A percentile compares a stretch with the other conserved stretches of the same genome.
These are phyloP conservation scores for Ibidorhyncha struthersii DNA, from an alignment of 2,113 vertebrate genomes.

Conservation along the genomic window DNA sequence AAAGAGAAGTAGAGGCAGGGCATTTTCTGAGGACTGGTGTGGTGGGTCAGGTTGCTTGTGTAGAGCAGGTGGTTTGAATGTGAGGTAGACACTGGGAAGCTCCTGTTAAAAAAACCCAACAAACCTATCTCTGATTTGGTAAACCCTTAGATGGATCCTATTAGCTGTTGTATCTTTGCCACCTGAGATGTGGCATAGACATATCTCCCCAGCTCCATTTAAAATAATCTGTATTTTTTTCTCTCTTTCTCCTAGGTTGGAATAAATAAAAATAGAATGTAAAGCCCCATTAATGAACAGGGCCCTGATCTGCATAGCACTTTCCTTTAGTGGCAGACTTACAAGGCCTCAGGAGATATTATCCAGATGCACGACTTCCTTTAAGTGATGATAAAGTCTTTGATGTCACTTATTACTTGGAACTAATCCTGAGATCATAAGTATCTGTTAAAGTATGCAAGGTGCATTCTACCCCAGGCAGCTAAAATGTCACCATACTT, in stretches of 20 bases:
- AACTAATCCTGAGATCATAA: not conserved
- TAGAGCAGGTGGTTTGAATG: not conserved
- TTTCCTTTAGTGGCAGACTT: not conserved
- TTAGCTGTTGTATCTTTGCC: not conserved
- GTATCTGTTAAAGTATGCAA: not conserved
- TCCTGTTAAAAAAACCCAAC: not conserved
- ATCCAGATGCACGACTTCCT: not conserved
- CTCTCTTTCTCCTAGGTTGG: not conserved
- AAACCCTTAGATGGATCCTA: not conserved
- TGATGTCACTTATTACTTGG: not conserved
- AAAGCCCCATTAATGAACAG: not conserved
- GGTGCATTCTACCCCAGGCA: not conserved
- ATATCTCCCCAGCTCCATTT: not conserved
- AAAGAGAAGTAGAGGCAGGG: not conserved
- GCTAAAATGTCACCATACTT: not conserved
- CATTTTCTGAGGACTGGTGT: not conserved
- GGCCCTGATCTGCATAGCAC: not conserved
- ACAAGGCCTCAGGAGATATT: not conserved
- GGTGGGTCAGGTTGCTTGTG: not conserved
- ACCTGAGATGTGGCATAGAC: not conserved
- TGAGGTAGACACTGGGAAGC: rapidly evolving
- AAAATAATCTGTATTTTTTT: not conserved
- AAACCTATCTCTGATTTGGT: not conserved
- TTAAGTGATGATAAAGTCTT: not conserved
- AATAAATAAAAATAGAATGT: not conserved